Base-by-base conservation (phyloP, 2,888 invertebrate genomes). In the Diachrysia chrysitis region DNA sequence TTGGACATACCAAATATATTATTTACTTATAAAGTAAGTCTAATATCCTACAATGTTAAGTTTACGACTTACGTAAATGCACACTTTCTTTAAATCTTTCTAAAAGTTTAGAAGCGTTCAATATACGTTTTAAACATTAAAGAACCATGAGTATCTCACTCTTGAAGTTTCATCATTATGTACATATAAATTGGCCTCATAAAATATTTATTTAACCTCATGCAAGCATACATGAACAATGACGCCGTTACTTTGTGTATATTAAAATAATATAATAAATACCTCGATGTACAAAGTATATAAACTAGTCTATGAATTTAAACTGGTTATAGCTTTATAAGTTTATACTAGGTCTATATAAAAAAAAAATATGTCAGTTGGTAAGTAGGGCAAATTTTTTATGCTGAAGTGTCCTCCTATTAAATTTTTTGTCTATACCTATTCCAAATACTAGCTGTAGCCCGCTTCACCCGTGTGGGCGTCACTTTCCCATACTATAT, bases 121-220 rank as follows among this genome's bases (percentile, higher is more conserved):
- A n/a, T 42, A n/a, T 3, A 42, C n/a, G 42, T 42, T n/a, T 5
- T 42, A 37, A 37, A 48, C 29, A 17, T 58, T 48, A 25, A 14
- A 46, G 14, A n/a, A 17, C 12, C 10, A 25, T 48, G 17, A 25
- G 46, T 25, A 17, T 32, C 16, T 37, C n/a, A 5, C 12, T 0
- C 48, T 51, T 10, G 21, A 3, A 9, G 48, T 12, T 51, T 12
- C 21, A 6, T 35, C 54, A 32, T 19, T 42, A 58, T 48, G 19
- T 61, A 46, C 48, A 25, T 59, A 21, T 5, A 21, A 37, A 54
- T 19, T 10, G 54, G 57, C 9, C 42, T 69, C 42, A 64, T 69
- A 53, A 54, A 64, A 55, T 62, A 65, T 69, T 55, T 55, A 59
- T 62, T 35, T 58, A 58, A 58, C 48, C 54, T 60, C 23, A 62